Conservation (phyloP, 1,140 invertebrate genomes). For the Thereuonema tuberculata region DNA sequence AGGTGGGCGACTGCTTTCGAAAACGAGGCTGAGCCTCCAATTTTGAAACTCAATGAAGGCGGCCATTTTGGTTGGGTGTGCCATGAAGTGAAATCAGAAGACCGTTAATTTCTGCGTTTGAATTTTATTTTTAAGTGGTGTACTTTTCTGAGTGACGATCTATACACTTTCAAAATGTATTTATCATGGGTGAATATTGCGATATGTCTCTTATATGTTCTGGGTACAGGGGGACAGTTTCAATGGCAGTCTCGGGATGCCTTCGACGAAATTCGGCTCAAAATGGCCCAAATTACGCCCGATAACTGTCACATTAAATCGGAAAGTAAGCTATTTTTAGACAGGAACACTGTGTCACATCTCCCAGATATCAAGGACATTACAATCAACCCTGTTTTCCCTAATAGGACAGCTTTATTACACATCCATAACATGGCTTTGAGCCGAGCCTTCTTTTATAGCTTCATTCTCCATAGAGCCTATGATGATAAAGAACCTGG, state of each 20-base stretch:
- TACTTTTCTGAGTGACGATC: too few species aligned
- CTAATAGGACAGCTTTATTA: constrained; percentile 80
- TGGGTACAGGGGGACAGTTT: constrained; percentile 44
- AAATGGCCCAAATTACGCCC: constrained; percentile 55
- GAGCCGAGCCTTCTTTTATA: constrained; percentile 88
- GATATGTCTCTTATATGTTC: not conserved
- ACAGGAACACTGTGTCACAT: constrained; percentile 70
- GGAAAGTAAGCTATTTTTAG: constrained; percentile 66
- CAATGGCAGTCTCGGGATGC: constrained; percentile 75
- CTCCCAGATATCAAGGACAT: constrained; percentile 88
- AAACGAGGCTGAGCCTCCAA: too few species aligned
- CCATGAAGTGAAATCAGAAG: too few species aligned
- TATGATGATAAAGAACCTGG: constrained; percentile 86
- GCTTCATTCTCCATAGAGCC: constrained; percentile 77
- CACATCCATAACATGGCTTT: constrained; percentile 93
- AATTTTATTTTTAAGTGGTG: too few species aligned
- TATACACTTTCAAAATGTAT: too few species aligned
- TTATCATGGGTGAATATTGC: too few species aligned
- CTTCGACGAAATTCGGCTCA: constrained; percentile 70
- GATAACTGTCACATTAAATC: constrained; percentile 83
- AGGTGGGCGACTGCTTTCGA: too few species aligned
- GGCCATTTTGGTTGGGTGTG: too few species aligned
- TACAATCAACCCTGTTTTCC: constrained; percentile 87
- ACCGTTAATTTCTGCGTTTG: too few species aligned
- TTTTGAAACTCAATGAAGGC: too few species aligned